Conservation (phyloP, 2,113 vertebrate species). For the Tichodroma muraria region DNA sequence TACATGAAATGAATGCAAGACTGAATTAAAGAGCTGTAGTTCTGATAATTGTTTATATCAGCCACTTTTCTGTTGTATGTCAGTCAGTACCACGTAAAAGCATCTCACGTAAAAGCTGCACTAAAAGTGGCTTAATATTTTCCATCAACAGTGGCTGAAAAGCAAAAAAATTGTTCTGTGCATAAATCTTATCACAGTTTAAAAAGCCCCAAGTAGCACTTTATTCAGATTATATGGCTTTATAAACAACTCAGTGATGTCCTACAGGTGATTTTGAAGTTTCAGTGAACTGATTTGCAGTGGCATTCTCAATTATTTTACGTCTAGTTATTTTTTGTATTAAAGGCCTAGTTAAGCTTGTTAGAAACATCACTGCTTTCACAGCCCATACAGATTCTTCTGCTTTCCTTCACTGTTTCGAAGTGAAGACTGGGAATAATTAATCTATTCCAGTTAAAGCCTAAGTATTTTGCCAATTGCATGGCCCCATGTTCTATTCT, state of each 20-base stretch:
- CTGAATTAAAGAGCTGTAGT: background rate
- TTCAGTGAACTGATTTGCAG: background rate
- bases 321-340: background rate
- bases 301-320: background rate
- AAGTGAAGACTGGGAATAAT: conserved; percentile 3
- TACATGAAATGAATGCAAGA: background rate
- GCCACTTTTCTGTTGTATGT: background rate
- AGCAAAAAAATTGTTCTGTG: background rate
- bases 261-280: background rate
- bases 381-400: background rate
- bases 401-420: background rate
- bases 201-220: background rate
- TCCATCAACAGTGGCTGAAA: background rate
- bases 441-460: conserved; percentile 27
- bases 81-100: too few species aligned
- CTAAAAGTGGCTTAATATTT: background rate
- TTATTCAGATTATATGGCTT: background rate
- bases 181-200: background rate
- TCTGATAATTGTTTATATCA: background rate
- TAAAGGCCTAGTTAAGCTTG: background rate
- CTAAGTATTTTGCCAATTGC: conserved; percentile 25
- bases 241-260: background rate
- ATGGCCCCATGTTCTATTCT: background rate
- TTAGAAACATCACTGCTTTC: background rate
- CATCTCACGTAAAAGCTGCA: background rate